A percentile compares a stretch with the other conserved stretches of the same genome.
Evolutionary conservation across 2,113 vertebrate species (phyloP).

Genomic region (Pseudolaguvia tuberculata): DNA sequence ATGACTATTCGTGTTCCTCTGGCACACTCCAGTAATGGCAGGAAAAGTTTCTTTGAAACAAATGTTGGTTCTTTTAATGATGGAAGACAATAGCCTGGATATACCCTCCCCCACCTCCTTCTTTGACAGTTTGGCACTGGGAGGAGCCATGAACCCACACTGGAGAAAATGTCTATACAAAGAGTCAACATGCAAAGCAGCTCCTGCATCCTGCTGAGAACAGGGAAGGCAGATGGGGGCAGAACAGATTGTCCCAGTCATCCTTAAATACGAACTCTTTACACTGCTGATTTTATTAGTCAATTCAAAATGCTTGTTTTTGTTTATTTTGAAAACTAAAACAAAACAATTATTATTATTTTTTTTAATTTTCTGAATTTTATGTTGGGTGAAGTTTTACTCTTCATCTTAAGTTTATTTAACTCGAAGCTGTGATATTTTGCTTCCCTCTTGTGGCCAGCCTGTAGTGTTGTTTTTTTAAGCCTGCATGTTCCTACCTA

Average conservation of each 20-base stretch:
- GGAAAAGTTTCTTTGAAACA: conserved; percentile 1
- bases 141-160: conserved; percentile 32
- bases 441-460: conserved; percentile 37
- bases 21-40: not conserved
- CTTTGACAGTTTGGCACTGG: conserved; percentile 15
- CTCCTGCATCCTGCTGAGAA: not conserved
- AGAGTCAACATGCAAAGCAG: conserved; percentile 25
- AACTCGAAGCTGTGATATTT: not conserved
- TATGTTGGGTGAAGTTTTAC: not conserved
- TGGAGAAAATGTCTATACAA: conserved; percentile 25
- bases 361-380: not conserved
- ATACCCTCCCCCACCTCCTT: conserved; percentile 27
- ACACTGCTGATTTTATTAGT: not conserved
- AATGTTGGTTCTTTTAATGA: conserved; percentile 6
- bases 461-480: not conserved
- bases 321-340: too few relatives aligned
- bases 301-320: not conserved
- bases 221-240: conserved; percentile 9
- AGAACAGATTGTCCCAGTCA: not conserved
- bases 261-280: not conserved
- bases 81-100: conserved; percentile 40
- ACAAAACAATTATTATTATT: not conserved
- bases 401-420: not conserved
- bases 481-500: not conserved
- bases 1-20: not conserved